Base-by-base conservation (phyloP, 30 jellyfish, hydroid and myxozoan genomes). In the Clytia hemisphaerica region DNA sequence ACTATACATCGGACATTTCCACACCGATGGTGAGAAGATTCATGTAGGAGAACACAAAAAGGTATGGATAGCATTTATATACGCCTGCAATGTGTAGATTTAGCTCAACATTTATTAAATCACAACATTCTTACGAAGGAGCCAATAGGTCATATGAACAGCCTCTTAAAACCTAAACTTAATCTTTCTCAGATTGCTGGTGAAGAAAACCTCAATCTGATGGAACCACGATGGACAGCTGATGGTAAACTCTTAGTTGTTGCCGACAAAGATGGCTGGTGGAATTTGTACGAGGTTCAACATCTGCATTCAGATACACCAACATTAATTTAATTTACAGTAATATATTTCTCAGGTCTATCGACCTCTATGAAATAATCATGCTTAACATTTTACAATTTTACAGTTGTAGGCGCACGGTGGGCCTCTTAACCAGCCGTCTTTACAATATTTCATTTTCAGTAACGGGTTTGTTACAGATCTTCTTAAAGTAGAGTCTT, bases 261-360 rank as follows among this genome's bases (percentile, higher is more conserved):
- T 4, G 58, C 83, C 14, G 95, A 85, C 61, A 80, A 51, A 21
- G 61, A 89, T 3, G 72, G 79, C 33, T 85, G 95, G 95, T 77
- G 93, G 93, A 85, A 85, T 58, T 68, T 85, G 27, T 85, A 70
- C 75, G 9, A 28, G 2, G 32, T n/a, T 7, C 31, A 45, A 22
- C 45, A 78, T 30, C 35, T 57, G 36, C 26, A 28, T 5, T 57
- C 70, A 21, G 3, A n/a, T 6, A 57, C 5, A 21, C 38, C 70
- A 57, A 57, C 44, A 57, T 21, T 22, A 22, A 10, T 57, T n/a
- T n/a, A n/a, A n/a, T n/a, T n/a, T n/a, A n/a, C n/a, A n/a, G n/a
- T n/a, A n/a, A n/a, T n/a, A n/a, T n/a, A n/a, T n/a, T n/a, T n/a
- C n/a, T n/a, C n/a, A n/a, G n/a, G n/a, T n/a, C n/a, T n/a, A n/a